phyloP scores from a whole-genome alignment of 2,888 invertebrate species.

The Merodon equestris region DNA sequence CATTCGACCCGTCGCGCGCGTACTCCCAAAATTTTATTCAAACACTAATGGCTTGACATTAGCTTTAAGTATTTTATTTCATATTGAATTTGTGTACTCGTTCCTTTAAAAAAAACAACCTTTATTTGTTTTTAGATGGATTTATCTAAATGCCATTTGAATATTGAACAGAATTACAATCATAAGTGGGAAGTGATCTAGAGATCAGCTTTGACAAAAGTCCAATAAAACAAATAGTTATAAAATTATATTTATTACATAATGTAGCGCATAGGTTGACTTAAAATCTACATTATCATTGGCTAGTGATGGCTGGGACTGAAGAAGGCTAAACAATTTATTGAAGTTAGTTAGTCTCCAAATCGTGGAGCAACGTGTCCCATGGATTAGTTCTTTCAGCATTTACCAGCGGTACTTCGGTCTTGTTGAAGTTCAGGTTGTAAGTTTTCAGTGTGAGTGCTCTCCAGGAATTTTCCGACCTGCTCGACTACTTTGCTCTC shows the following conservation, averaged over 20 bases:
- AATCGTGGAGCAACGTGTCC: conserved; percentile 37
- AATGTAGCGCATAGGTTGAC: not conserved
- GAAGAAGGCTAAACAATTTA: not conserved
- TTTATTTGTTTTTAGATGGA: no score
- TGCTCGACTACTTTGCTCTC: conserved; percentile 10
- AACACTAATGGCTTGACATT: no score
- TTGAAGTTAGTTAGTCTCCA: conserved; percentile 26
- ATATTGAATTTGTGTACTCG: no score
- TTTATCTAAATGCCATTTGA: no score
- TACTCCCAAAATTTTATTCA: no score
- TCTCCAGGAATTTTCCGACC: not conserved
- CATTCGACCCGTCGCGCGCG: no score
- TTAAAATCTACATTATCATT: no score
- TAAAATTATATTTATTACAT: conserved; percentile 1
- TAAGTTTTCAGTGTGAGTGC: conserved; percentile 16
- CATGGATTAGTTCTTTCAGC: conserved; percentile 31
- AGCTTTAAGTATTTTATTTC: no score
- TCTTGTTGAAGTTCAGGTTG: conserved; percentile 28
- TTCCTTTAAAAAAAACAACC: no score
- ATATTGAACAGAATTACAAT: no score
- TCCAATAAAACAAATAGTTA: not conserved
- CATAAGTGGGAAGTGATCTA: no score
- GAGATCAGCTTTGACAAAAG: not conserved
- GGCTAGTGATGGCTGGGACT: not conserved
- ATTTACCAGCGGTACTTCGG: conserved; percentile 48